phyloP scores from a whole-genome alignment of 2,888 invertebrate species.

The Hetaerina titia region DNA sequence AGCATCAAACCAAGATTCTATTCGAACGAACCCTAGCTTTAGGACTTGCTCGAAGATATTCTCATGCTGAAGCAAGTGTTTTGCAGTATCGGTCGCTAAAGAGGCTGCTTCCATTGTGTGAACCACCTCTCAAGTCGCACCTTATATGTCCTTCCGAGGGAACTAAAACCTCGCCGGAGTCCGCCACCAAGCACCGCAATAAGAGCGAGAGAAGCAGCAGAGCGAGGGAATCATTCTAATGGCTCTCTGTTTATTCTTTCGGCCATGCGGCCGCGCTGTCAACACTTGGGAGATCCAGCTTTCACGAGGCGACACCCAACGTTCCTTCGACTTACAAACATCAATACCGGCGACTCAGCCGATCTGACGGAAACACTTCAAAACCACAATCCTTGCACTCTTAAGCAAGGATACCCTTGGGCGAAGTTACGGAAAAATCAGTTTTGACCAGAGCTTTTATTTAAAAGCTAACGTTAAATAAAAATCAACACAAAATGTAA shows the following conservation, averaged over 20 bases:
- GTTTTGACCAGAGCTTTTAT: too few species aligned
- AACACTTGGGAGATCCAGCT: background rate
- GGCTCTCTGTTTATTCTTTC: slow-evolving; percentile 6
- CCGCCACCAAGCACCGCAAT: background rate
- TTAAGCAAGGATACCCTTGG: too few species aligned
- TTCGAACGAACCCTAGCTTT: too few species aligned
- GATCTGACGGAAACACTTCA: too few species aligned
- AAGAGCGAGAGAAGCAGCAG: background rate
- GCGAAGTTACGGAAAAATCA: too few species aligned
- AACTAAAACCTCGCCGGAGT: background rate
- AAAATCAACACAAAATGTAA: too few species aligned
- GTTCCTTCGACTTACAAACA: background rate
- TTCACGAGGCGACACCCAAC: background rate
- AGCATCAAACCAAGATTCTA: too few species aligned
- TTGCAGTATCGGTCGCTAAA: background rate
- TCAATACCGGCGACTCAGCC: too few species aligned
- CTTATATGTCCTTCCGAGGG: background rate
- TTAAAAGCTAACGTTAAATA: too few species aligned
- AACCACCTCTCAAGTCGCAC: background rate
- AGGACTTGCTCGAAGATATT: background rate
- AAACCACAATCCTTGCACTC: too few species aligned
- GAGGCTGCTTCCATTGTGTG: background rate
- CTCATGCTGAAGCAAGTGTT: background rate
- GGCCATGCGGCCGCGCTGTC: background rate
- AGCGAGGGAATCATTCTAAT: background rate